phyloP scores from a whole-genome alignment of 1,140 invertebrate species.

The Homarus americanus region DNA sequence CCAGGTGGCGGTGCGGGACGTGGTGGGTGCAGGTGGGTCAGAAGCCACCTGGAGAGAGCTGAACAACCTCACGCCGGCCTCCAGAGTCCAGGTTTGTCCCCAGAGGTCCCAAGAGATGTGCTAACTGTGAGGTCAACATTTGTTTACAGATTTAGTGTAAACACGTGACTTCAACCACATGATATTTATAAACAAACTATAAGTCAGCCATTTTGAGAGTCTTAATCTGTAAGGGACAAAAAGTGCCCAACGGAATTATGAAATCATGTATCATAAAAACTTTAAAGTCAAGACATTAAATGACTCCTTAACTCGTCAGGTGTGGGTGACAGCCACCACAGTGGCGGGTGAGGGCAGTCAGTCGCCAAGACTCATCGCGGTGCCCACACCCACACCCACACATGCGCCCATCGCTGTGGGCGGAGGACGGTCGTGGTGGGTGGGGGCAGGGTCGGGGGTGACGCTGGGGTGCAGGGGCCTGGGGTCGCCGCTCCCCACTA shows the following conservation, averaged over 20 bases:
- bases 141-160: too few relatives aligned
- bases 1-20: slow-evolving; percentile 66
- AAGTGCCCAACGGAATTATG: too few relatives aligned
- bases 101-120: too few relatives aligned
- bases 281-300: too few relatives aligned
- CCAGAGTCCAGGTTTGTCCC: slow-evolving; percentile 54
- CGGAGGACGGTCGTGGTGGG: slow-evolving; percentile 59
- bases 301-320: slow-evolving; percentile 26
- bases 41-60: slow-evolving; percentile 69
- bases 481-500: slow-evolving; percentile 78
- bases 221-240: too few relatives aligned
- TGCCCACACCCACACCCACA: slow-evolving; percentile 40
- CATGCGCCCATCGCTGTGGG: slow-evolving; percentile 65
- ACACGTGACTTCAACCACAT: too few relatives aligned
- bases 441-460: slow-evolving; percentile 57
- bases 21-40: slow-evolving; percentile 59
- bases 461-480: slow-evolving; percentile 76
- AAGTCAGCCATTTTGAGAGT: too few relatives aligned
- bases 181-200: too few relatives aligned
- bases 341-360: slow-evolving; percentile 65
- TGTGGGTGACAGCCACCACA: slow-evolving; percentile 73
- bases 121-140: too few relatives aligned
- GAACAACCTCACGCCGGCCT: slow-evolving; percentile 52
- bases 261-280: too few relatives aligned
- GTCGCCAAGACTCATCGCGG: slow-evolving; percentile 53